phyloP scores from a whole-genome alignment of 2,113 vertebrate species.

The Aspiorhynchus laticeps region DNA sequence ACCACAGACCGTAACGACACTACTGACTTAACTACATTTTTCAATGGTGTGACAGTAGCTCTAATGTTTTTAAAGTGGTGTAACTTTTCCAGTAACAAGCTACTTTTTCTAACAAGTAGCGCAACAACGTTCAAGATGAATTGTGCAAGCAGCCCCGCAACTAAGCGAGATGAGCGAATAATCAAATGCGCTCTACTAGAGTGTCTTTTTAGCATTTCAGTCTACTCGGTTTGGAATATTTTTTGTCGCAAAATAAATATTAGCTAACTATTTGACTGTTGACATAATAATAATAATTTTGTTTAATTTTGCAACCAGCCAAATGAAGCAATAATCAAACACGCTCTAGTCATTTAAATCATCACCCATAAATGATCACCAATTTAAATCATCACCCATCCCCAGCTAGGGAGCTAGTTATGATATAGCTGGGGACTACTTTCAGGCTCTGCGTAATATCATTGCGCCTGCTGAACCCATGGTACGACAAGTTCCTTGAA shows the following conservation, averaged over 20 bases:
- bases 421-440: too few relatives aligned
- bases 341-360: not conserved
- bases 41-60: not conserved
- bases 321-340: not conserved
- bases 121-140: not conserved
- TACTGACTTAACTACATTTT: slow-evolving; percentile 1
- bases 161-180: not conserved
- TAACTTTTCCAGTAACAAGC: not conserved
- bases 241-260: not conserved
- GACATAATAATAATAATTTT: not conserved
- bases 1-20: not conserved
- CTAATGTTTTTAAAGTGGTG: not conserved
- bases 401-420: too few relatives aligned
- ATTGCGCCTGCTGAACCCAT: too few relatives aligned
- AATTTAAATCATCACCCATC: too few relatives aligned
- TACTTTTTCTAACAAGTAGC: not conserved
- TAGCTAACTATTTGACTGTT: not conserved
- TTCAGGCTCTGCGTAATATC: too few relatives aligned
- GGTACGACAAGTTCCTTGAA: too few relatives aligned
- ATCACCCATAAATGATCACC: too few relatives aligned
- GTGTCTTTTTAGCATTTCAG: not conserved
- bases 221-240: not conserved
- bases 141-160: not conserved
- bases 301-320: not conserved
- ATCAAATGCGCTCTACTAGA: not conserved